Base-by-base conservation (phyloP, 23 tunicate genomes). In the Styela clava region DNA sequence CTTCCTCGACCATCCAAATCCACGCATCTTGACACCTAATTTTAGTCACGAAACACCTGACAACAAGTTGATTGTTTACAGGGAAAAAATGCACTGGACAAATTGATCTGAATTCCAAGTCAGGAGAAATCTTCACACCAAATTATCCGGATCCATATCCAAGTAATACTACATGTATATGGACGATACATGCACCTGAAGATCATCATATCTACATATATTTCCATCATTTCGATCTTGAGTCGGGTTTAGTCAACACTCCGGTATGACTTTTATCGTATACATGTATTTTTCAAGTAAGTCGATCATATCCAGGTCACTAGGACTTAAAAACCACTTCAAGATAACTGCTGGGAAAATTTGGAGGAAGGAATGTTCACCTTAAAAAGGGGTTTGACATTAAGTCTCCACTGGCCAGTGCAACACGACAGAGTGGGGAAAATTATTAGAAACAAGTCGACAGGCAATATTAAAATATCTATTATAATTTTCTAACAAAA, bases 111-210 rank as follows among this genome's bases (percentile, higher is more conserved):
- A 71, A 5, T 3, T 16, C 18, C 3, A 71, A 71, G 32, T 71
- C 77, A 3, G 97, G 97, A 3, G 33, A n/a, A 2, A 79, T 91
- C 20, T 16, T 62, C 22, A 86, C 87, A 34, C 97, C 97, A 1
- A 74, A 72, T 51, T 91, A 77, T 77, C 97, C 97, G 1, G 65
- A 72, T 22, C 72, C 36, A 24, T 91, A 91, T 65, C 70, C 26
- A 29, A 79, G 87, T 78, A 86, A 91, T 73, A 74, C 62, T 0
- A 78, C 88, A 20, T 91, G 97, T 56, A 27, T 91, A 31, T 91
- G 97, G 97, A 32, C 61, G 31, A 68, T 91, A 21, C 73, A 56
- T 1, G 84, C 91, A 3, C 85, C 85, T 23, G 72, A 73, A 22
- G 83, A 78, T 33, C 79, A 70, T 52, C 30, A 79, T 26, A 79